Base-by-base conservation (phyloP, 2,888 invertebrate species). In the Minunthozetes semirufus region DNA sequence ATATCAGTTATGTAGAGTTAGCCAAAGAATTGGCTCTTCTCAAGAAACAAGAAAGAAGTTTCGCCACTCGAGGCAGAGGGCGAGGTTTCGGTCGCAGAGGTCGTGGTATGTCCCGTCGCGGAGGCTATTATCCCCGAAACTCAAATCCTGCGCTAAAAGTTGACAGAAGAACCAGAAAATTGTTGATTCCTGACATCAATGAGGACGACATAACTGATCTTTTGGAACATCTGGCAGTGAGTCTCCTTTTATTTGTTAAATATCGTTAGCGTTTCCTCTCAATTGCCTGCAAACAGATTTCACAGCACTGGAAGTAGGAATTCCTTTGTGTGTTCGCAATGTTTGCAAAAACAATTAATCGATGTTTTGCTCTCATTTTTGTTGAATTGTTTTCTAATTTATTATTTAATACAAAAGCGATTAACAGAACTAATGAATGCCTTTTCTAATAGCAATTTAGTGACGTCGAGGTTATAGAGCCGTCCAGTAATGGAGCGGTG, bases 181-280 rank as follows among this genome's bases (percentile, higher is more conserved):
- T 96, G 75, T 87, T 93, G 76, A 89, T 96, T 71, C 91, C 92
- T 6, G 94, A 94, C 19, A 94, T 94, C 84, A 89, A 90, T 80
- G 86, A 87, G 15, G 92, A 92, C 77, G 94, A 94, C 80, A 87
- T 91, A 78, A 89, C 90, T 38, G 88, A 89, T 50, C 87, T 95
- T 53, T 83, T 92, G 76, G 86, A 87, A 11, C 94, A 94, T 83
- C 93, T 95, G 83, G 88, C 90, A 83, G 94, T 94, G 84, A 87
- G 87, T 81, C 9, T 42, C 19, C 1, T 9, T 27, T 42, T 8
- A 42, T 13, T 42, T 42, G 11, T 42, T 42, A n/a, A n/a, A n/a
- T n/a, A n/a, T n/a, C n/a, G n/a, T n/a, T n/a, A n/a, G n/a, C n/a
- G n/a, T n/a, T n/a, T n/a, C n/a, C n/a, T n/a, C n/a, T n/a, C n/a